Percentiles rank a stretch among this genome's conserved stretches.
Evolutionary conservation across 2,888 invertebrate species (phyloP).

Genomic region (Tetranychus truncatus): DNA sequence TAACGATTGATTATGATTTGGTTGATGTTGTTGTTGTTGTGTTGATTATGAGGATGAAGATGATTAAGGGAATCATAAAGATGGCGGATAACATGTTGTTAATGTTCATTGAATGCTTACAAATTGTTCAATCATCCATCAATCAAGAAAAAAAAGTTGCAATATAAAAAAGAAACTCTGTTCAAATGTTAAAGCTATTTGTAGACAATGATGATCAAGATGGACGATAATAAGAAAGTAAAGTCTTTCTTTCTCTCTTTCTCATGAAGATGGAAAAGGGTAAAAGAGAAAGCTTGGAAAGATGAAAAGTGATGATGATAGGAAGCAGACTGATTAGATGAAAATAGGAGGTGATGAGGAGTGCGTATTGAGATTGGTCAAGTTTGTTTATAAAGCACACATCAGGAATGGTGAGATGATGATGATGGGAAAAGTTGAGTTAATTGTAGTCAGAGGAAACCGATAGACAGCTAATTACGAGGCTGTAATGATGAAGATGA

Average conservation of each 20-base stretch:
- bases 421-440: neutral
- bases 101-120: neutral
- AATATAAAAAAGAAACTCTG: neutral
- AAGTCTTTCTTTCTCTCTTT: neutral
- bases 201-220: neutral
- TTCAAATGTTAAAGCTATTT: neutral
- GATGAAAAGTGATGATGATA: neutral
- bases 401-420: neutral
- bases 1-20: no score
- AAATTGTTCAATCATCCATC: slow-evolving; percentile 1
- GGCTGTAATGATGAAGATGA: neutral
- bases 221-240: neutral
- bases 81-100: neutral
- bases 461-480: neutral
- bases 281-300: neutral
- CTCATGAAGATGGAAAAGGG: neutral
- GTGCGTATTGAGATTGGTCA: neutral
- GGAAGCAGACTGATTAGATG: no score
- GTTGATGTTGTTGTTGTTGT: no score
- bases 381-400: neutral
- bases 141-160: neutral
- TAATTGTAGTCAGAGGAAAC: neutral
- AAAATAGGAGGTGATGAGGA: neutral
- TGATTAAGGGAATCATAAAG: neutral
- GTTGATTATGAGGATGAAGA: neutral